Base-by-base conservation (phyloP, 2,888 invertebrate genomes). In the Hyposoter didymator region DNA sequence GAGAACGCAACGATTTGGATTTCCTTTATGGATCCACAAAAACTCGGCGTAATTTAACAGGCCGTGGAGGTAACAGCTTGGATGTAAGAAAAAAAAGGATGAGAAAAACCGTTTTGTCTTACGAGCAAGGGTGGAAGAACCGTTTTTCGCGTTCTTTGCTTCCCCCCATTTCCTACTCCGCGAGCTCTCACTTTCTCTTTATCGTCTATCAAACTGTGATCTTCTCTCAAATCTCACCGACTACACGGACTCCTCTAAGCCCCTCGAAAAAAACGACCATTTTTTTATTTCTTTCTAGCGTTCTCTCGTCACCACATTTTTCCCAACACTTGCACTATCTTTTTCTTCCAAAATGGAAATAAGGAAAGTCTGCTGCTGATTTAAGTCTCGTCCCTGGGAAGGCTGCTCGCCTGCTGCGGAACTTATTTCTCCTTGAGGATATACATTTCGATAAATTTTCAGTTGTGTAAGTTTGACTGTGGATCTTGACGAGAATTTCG, bases 121-220 rank as follows among this genome's bases (percentile, higher is more conserved):
- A 28, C 28, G 28, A 28, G 14, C 59, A 2, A 66, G 39, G 39
- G 35, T n/a, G 8, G 35, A 8, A 14, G 35, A 8, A 39, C 39
- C 35, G 39, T 39, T 69, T 32, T 70, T 76, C 47, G 83, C 73
- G 43, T 59, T 22, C 39, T 82, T 85, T 76, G 73, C 75, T 67
- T 69, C 74, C 72, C 67, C 73, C 52, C 62, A 47, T 84, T 79
- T 32, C 52, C 45, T 32, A 47, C 49, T 49, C 12, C 55, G 59
- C 55, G 59, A 62, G 72, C 76, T 64, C 72, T 84, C 75, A 62
- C 55, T 82, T 78, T 84, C 82, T 87, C 83, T 89, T 90, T 90
- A 89, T 89, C 89, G 89, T 83, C 89, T 87, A 90, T 90, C 90
- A 89, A 90, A 90, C 84, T 67, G 86, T 86, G 88, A 90, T 89